Base-by-base conservation (phyloP, 2,113 vertebrate species). In the Xenopus laevis region DNA sequence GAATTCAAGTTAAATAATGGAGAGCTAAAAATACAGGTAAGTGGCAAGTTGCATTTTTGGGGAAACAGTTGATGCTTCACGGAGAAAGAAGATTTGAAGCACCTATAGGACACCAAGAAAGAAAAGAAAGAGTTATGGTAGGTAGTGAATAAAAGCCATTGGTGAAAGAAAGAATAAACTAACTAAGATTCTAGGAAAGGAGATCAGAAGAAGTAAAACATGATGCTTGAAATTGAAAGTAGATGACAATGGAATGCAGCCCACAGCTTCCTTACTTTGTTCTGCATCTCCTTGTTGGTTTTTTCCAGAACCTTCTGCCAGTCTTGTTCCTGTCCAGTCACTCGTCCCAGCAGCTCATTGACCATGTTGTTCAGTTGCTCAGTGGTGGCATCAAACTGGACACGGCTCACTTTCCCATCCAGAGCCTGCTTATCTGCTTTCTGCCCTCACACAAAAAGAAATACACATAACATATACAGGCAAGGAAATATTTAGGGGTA, bases 311-410 rank as follows among this genome's bases (percentile, higher is more conserved):
- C 57, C 10, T 87, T 87, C 68, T 91, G 81, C 93, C 89, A 95
- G 87, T 86, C 87, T 82, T 92, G 88, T 83, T 95, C 93, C 82
- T 93, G 92, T 10, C 82, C 87, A 0, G 67, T 86, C 82, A 95
- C 80, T 78, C 86, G 92, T 72, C 84, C 85, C 69, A 90, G 81
- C 59, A 95, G 77, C 10, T 93, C 91, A 77, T 84, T 87, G 18
- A 94, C 82, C 87, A 88, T 89, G n/a, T 78, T 55, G 40, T 82
- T 89, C 30, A 95, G 85, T 78, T 82, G 86, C 77, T 94, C 93
- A 0, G 89, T 86, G 68, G 79, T 87, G 0, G 81, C 82, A 1
- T 94, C 93, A 2, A 95, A 93, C 77, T 91, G 91, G 20, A 76
- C 7, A 0, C 84, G 81, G 70, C 84, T 95, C 76, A 95, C 93